A percentile compares a stretch with the other conserved stretches of the same genome.
Conservation (phyloP, 2,888 invertebrate genomes). For the Diadegma fenestrale region DNA sequence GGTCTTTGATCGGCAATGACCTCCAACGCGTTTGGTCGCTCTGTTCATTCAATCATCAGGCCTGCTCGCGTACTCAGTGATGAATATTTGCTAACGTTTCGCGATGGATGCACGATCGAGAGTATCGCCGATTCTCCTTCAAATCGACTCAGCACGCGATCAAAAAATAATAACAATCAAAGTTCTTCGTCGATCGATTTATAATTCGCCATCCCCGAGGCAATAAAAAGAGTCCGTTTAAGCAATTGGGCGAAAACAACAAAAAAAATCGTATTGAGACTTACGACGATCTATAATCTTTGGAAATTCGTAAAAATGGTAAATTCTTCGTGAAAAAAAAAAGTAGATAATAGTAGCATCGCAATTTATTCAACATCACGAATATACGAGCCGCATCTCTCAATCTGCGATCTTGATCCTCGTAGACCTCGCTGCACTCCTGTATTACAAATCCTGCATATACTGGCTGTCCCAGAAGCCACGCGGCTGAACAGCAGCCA, state of each 20-base stretch:
- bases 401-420: conserved; percentile 55
- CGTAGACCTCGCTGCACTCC: conserved; percentile 12
- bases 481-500: not conserved
- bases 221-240: not conserved
- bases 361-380: conserved; percentile 57
- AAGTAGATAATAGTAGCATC: conserved; percentile 22
- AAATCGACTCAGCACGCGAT: not conserved
- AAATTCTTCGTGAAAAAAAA: conserved; percentile 15
- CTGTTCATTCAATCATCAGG: conserved; percentile 47
- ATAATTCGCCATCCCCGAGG: not conserved
- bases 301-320: not conserved
- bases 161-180: not conserved
- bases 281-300: conserved; percentile 2
- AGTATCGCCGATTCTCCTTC: conserved; percentile 1
- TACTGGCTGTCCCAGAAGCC: conserved; percentile 20
- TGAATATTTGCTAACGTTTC: conserved; percentile 43
- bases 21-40: conserved; percentile 34
- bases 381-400: conserved; percentile 49
- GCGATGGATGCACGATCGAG: conserved; percentile 27
- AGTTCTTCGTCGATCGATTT: not conserved
- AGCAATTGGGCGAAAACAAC: not conserved
- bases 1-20: conserved; percentile 56
- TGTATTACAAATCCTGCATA: conserved; percentile 26
- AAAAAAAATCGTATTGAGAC: not conserved
- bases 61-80: conserved; percentile 29